These are phyloP conservation scores for Ernsta delagoae DNA, from an alignment of 2,888 invertebrate genomes.

Conservation along the genomic window DNA sequence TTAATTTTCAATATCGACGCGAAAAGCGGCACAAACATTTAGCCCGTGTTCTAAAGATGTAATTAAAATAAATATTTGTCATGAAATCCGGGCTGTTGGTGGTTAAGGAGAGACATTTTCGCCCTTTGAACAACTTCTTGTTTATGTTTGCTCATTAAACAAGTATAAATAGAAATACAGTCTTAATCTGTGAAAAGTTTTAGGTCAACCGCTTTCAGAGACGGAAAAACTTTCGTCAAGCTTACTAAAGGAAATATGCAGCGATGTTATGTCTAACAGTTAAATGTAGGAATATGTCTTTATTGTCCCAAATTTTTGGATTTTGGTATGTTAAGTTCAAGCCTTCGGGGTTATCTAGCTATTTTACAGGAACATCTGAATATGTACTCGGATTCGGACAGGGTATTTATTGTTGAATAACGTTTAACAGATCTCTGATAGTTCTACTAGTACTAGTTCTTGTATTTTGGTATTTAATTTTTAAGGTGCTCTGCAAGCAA, in stretches of 20 bases:
- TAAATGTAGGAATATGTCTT: not conserved
- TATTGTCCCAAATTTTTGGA: not conserved
- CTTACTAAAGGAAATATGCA: not conserved
- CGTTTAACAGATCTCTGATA: too few relatives aligned
- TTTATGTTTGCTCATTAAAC: constrained; percentile 82
- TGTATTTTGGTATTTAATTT: too few relatives aligned
- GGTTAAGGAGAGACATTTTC: constrained; percentile 80
- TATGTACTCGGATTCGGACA: too few relatives aligned
- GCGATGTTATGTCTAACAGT: not conserved
- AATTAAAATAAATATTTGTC: constrained; percentile 84
- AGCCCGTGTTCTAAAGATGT: constrained; percentile 71
- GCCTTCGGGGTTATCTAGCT: too few relatives aligned
- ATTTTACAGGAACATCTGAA: too few relatives aligned
- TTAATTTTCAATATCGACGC: constrained; percentile 62
- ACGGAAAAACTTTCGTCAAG: constrained; percentile 5
- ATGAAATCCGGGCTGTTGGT: constrained; percentile 77
- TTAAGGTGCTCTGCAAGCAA: too few relatives aligned
- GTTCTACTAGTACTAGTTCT: too few relatives aligned
- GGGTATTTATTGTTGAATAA: too few relatives aligned
- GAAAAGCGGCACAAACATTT: constrained; percentile 61
- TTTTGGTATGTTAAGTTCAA: not conserved
- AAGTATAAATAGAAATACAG: constrained; percentile 75
- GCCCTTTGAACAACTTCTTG: constrained; percentile 82
- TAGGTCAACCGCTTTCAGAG: constrained; percentile 47
- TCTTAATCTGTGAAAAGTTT: constrained; percentile 64